Evolutionary conservation across 2,797 vertebrate genomes (phyloP), one percentile per base, ranked within the genome.

Genomic region (Agapornis canus): DNA sequence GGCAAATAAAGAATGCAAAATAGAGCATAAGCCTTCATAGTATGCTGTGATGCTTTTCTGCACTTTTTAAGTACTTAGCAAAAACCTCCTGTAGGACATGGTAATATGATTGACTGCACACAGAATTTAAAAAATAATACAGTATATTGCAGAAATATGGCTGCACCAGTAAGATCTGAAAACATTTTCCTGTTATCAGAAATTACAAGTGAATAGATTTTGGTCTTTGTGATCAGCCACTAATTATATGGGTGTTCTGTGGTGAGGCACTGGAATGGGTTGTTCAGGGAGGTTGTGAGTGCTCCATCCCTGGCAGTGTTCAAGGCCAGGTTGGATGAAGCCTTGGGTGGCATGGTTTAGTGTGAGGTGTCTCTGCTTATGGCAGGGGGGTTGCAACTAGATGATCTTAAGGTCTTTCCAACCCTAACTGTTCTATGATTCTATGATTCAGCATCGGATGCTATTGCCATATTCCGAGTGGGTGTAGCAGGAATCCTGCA

Each of bases 1-100:
- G 92, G 88, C 88, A 84, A 96, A 95, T 84, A 93, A 87, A 82
- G 81, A 96, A 88, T 40, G 69, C 61, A 85, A 96, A 92, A 93
- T 96, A 94, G 97, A 95, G 89, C 77, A 57, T 14, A 71, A 90
- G 32, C 61, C 40, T 48, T 84, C 48, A 16, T 16, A 35, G 14
- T 80, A 56, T 1, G 10, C 69, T 78, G 65, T 18, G 47, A 77
- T 81, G 75, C 42, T 90, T 90, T 84, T 90, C 69, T 39, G 25
- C 52, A 13, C 35, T 73, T 82, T 86, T 82, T 27, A 81, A 65
- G 27, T 54, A 69, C 48, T 86, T 69, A 51, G 52, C 21, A 80
- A 89, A 86, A 94, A 43, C 20, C 66, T 94, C 82, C 83, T 83
- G 35, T 78, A 89, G 90, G 47, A 49, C 79, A 80, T 5, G 56